These are phyloP conservation scores for Silurus lanzhouensis DNA, from an alignment of 2,797 vertebrate genomes.

Conservation along the genomic window DNA sequence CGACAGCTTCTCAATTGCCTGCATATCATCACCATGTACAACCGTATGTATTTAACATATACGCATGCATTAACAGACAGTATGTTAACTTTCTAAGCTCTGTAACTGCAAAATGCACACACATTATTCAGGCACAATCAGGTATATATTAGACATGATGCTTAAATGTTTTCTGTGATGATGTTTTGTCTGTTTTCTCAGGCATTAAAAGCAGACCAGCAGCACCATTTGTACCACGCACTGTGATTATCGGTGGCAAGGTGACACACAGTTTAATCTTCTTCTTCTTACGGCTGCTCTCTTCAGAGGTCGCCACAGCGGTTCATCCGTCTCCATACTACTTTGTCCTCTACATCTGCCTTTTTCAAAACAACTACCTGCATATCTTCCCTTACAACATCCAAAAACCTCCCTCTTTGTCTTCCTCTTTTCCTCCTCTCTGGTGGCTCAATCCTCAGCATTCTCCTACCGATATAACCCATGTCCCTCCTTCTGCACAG, in stretches of 20 bases:
- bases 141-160: neutral
- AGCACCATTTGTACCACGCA: conserved; percentile 86
- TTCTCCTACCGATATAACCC: too few species aligned
- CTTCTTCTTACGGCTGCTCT: too few species aligned
- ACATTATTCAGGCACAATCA: neutral
- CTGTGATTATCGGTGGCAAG: conserved; percentile 96
- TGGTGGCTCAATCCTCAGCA: too few species aligned
- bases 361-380: too few species aligned
- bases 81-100: conserved; percentile 60
- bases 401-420: too few species aligned
- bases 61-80: neutral
- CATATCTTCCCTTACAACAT: too few species aligned
- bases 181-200: conserved; percentile 59
- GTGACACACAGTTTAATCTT: conserved; percentile 64
- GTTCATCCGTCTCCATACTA: too few species aligned
- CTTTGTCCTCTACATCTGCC: too few species aligned
- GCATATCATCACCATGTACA: conserved; percentile 92
- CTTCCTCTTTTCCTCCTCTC: too few species aligned
- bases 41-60: conserved; percentile 77
- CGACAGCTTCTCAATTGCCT: conserved; percentile 95
- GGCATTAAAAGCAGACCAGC: conserved; percentile 86
- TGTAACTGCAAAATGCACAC: neutral
- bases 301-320: too few species aligned
- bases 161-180: neutral
- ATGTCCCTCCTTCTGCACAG: too few species aligned